Base-by-base conservation (phyloP, 2,888 invertebrate genomes). In the Holacanthella duospinosa region DNA sequence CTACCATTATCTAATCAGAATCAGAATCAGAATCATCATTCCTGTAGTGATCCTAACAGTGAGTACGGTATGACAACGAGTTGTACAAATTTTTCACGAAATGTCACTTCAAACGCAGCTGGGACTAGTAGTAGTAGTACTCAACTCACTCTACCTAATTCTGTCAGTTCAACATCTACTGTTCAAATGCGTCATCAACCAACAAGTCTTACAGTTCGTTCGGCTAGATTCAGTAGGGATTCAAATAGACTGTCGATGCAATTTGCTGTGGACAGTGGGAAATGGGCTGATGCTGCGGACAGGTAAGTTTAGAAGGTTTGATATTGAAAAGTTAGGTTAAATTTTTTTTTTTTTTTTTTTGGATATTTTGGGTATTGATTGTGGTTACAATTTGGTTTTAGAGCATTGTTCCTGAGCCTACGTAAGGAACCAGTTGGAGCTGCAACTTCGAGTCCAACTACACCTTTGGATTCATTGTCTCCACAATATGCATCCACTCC, bases 381-480 rank as follows among this genome's bases (percentile, higher is more conserved):
- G 27, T 21, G 6, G 56, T 54, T n/a, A n/a, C n/a, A n/a, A 54
- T 28, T 16, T 54, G n/a, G 36, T 58, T 60, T 3, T 62, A 71
- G 73, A 60, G 73, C 73, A 25, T 62, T 74, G 55, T 69, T 66
- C 55, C 43, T 74, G 36, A 71, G 62, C 84, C 87, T 64, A 63
- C 80, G 91, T 55, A 86, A 88, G 75, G 92, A 92, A 75, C 92
- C 92, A 0, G 76, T 92, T 60, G 91, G 91, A 1, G 91, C 88
- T 65, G 86, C 85, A 66, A 77, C 48, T 21, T 48, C 80, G 44
- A 78, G 77, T 61, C 80, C 80, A 62, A 75, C 75, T 65, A 75
- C 66, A 0, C 71, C 68, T 2, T 25, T 62, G 4, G 71, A 71
- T 59, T 63, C 55, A 3, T 26, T 54, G 43, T 54, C 54, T n/a